Percentiles rank a stretch among this genome's conserved stretches.
Conservation (phyloP, 2,797 vertebrate species). For the Paguma larvata region DNA sequence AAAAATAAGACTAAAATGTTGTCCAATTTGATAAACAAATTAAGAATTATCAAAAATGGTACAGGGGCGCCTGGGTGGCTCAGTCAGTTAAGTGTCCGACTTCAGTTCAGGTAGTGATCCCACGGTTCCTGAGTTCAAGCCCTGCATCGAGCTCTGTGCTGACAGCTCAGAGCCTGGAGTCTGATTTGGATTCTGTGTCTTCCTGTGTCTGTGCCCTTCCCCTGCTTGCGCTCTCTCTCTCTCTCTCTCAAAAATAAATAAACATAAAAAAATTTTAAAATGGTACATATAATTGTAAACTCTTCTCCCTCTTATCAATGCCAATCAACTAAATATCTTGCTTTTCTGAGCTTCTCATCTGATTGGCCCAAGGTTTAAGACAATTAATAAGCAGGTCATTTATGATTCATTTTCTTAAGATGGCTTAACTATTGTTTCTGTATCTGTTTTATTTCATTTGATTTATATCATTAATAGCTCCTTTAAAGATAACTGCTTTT, state of each 20-base stretch:
- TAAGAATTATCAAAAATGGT: constrained; percentile 6
- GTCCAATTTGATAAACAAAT: background rate
- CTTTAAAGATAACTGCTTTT: constrained; percentile 43
- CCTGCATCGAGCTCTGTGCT: too few species aligned
- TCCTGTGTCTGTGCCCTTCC: too few species aligned
- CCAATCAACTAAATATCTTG: background rate
- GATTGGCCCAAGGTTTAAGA: constrained; percentile 9
- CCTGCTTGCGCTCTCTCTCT: too few species aligned
- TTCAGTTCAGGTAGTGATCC: too few species aligned
- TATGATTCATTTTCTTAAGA: constrained; percentile 57
- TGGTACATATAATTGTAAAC: background rate
- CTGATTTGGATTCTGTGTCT: too few species aligned
- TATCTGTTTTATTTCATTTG: constrained; percentile 48
- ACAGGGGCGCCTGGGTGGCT: too few species aligned
- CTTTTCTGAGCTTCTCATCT: constrained; percentile 23
- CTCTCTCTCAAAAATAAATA: too few species aligned
- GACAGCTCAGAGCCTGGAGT: too few species aligned
- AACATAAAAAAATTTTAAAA: too few species aligned
- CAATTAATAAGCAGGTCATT: constrained; percentile 17
- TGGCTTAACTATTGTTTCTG: constrained; percentile 13
- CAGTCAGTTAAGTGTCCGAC: too few species aligned
- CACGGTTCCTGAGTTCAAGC: too few species aligned
- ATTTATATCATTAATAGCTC: constrained; percentile 48
- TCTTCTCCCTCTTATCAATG: background rate
- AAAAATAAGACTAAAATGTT: constrained; percentile 24